phyloP scores from a whole-genome alignment of 2,888 invertebrate genomes.

The Psylliodes chrysocephalus region DNA sequence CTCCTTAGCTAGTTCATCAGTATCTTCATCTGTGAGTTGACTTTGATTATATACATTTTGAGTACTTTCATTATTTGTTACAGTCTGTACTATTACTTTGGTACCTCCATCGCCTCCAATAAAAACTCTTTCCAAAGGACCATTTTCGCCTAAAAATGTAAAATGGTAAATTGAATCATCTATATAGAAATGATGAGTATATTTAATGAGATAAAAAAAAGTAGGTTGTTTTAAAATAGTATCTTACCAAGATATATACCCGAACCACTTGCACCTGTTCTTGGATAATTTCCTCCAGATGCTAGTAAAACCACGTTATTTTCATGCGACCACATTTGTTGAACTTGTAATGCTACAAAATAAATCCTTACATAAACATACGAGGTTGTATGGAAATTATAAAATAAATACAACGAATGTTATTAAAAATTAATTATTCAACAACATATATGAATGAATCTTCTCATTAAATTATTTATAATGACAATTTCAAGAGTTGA shows the following conservation, averaged over 20 bases:
- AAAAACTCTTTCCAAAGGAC: constrained; percentile 42
- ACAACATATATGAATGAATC: too few species aligned
- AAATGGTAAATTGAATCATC: too few species aligned
- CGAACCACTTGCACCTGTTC: constrained; percentile 73
- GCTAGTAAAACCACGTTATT: constrained; percentile 77
- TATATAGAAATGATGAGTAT: too few species aligned
- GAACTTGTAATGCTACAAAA: constrained; percentile 70
- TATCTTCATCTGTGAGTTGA: constrained; percentile 36
- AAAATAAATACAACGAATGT: too few species aligned
- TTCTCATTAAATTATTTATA: too few species aligned
- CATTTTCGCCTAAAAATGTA: constrained; percentile 27
- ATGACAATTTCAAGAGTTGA: too few species aligned
- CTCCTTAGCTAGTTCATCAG: constrained; percentile 48
- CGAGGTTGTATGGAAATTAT: too few species aligned
- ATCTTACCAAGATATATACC: constrained; percentile 75
- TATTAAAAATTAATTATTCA: too few species aligned
- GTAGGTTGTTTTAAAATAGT: too few species aligned
- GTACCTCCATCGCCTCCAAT: constrained; percentile 41
- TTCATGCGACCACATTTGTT: constrained; percentile 76
- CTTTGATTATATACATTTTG: constrained; percentile 26
- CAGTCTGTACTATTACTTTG: constrained; percentile 36
- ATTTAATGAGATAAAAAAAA: too few species aligned
- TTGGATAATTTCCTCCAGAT: constrained; percentile 75
- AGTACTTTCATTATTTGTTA: background rate
- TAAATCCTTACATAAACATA: too few species aligned